Percentiles rank a stretch among this genome's conserved stretches.
Conservation (phyloP, 2,113 vertebrate genomes). For the Ophiodon elongatus region DNA sequence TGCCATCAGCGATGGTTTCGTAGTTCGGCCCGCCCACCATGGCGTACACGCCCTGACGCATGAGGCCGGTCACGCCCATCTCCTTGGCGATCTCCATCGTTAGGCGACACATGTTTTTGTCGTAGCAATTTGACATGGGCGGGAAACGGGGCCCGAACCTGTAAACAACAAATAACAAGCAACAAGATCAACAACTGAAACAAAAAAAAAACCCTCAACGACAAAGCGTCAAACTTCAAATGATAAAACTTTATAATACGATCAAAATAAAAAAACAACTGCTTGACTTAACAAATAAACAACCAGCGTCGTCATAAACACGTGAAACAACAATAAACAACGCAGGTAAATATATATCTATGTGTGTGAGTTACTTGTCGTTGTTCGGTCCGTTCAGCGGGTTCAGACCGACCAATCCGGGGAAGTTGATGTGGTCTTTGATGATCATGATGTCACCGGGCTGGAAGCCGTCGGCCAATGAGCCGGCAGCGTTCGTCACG, state of each 20-base stretch:
- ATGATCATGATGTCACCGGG: conserved; percentile 89
- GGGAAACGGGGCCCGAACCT: conserved; percentile 89
- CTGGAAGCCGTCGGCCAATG: conserved; percentile 82
- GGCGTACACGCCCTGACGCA: conserved; percentile 87
- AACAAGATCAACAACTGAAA: not conserved
- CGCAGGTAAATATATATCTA: no score
- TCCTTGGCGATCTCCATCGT: conserved; percentile 81
- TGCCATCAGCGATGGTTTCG: conserved; percentile 86
- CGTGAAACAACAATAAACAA: no score
- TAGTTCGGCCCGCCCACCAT: conserved; percentile 89
- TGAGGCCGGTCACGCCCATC: conserved; percentile 69
- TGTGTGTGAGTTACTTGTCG: conserved; percentile 76
- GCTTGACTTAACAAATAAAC: not conserved
- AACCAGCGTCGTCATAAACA: no score
- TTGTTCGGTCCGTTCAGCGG: conserved; percentile 86
- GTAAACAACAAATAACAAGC: not conserved
- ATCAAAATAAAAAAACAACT: not conserved
- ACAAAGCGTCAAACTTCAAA: not conserved
- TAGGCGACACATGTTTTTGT: conserved; percentile 77
- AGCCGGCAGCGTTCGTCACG: conserved; percentile 88
- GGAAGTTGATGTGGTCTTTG: conserved; percentile 87
- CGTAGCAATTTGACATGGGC: conserved; percentile 85
- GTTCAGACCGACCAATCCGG: conserved; percentile 84
- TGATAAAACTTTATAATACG: not conserved
- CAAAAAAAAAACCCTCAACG: not conserved